A percentile compares a stretch with the other conserved stretches of the same genome.
Conservation (phyloP, 2,113 vertebrate genomes). For the Promerops cafer region DNA sequence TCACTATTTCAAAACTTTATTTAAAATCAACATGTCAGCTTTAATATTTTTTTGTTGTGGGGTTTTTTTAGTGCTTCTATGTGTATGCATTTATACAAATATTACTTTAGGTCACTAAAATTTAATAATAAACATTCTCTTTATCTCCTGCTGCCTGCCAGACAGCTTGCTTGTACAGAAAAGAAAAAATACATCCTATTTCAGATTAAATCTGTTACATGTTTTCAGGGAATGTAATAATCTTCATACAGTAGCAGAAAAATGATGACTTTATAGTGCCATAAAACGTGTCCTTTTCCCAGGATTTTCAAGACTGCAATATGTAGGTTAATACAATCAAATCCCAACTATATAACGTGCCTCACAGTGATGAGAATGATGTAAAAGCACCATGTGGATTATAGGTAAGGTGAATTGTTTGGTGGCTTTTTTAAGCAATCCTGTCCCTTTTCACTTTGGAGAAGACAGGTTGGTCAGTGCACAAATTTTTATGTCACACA, state of each 20-base stretch:
- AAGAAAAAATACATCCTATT: not conserved
- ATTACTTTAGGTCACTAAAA: not conserved
- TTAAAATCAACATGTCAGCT: not conserved
- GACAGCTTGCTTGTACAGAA: not conserved
- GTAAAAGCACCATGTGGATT: not conserved
- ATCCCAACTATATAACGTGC: not conserved
- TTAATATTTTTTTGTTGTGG: not conserved
- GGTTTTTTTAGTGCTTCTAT: not conserved
- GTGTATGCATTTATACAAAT: not conserved
- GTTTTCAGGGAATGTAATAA: not conserved
- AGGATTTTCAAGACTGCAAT: not conserved
- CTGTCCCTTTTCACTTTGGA: not conserved
- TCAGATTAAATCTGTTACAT: not conserved
- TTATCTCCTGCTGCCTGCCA: not conserved
- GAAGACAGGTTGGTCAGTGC: not conserved
- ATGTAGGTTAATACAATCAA: not conserved
- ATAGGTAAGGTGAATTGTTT: not conserved
- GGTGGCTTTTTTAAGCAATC: not conserved
- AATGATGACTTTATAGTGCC: not conserved
- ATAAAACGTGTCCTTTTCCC: not conserved
- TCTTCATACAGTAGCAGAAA: not conserved
- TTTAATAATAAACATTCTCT: not conserved
- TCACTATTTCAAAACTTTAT: not conserved
- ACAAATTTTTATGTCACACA: not conserved
- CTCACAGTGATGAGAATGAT: not conserved